Percentiles rank a stretch among this genome's conserved stretches.
These are phyloP conservation scores for Hemistola chrysoprasaria DNA, from an alignment of 2,888 invertebrate species.

Conservation along the genomic window DNA sequence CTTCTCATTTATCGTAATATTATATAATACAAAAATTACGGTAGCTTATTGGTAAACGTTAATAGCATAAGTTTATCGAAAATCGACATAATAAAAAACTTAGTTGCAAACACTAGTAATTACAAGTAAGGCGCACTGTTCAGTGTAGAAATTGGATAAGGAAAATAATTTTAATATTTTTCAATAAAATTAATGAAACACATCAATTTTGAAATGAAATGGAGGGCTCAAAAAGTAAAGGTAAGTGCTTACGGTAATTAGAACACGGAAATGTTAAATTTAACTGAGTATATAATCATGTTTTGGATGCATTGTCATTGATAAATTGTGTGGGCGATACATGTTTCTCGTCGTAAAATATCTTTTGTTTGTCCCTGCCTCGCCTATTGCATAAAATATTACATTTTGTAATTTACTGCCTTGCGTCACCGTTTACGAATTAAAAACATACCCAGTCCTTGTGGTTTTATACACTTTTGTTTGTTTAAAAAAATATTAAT, in stretches of 20 bases:
- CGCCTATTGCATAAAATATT: slow-evolving; percentile 20
- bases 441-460: neutral
- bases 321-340: slow-evolving; percentile 71
- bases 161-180: slow-evolving; percentile 36
- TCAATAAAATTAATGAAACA: slow-evolving; percentile 35
- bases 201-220: slow-evolving; percentile 63
- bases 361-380: slow-evolving; percentile 64
- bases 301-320: slow-evolving; percentile 52
- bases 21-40: no score
- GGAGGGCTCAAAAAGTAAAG: slow-evolving; percentile 62
- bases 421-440: neutral
- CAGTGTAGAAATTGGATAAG: slow-evolving; percentile 22
- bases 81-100: neutral
- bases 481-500: neutral
- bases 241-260: slow-evolving; percentile 38
- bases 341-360: slow-evolving; percentile 51
- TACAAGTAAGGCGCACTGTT: slow-evolving; percentile 36
- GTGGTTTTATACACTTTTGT: neutral
- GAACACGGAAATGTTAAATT: slow-evolving; percentile 1
- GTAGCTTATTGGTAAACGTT: no score
- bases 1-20: no score
- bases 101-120: slow-evolving; percentile 13
- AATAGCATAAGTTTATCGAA: neutral
- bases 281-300: slow-evolving; percentile 30
- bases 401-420: slow-evolving; percentile 1